Base-by-base conservation (phyloP, 2,113 vertebrate genomes). In the Sterrhoptilus dennistouni region DNA sequence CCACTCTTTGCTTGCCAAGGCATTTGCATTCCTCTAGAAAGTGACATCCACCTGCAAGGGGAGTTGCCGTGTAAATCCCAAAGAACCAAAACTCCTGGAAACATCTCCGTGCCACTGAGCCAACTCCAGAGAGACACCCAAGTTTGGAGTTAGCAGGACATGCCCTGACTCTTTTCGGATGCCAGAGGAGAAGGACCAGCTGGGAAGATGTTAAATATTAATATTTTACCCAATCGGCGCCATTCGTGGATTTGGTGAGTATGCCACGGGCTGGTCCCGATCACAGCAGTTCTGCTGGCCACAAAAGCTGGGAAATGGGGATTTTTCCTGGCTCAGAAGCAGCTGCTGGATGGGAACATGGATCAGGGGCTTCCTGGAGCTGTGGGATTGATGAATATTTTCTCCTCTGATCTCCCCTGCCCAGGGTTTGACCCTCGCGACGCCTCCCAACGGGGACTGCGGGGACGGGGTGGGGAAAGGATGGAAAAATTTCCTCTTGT, bases 221-320 rank as follows among this genome's bases (percentile, higher is more conserved):
- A 97, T 63, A 87, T 97, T 42, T 75, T 96, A 36, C 97, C 96
- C 64, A 96, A 97, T 17, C 96, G 96, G 71, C 97, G 97, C 78
- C 98, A 98, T 52, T 98, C 98, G 0, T 98, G 98, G 98, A 98
- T 98, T 95, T 98, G 98, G 98, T 98, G 95, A 96, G 98, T 98
- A 47, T 38, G 42, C 3, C 93, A 59, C 6, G 83, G 54, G 24
- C 22, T 57, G 36, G 60, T 53, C 45, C 0, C 2, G 89, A 69
- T 54, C 33, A 8, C 33, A 25, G 79, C 76, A 71, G 44, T 38
- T 80, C 36, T 81, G 63, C 19, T 78, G 65, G 70, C 68, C 65
- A 50, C 40, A 42, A 61, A 74, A 90, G 57, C 86, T 72, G 16
- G 68, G 29, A 68, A 49, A 18, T 8, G 14, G 42, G 14, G 25